These are phyloP conservation scores for Grallaria varia DNA, from an alignment of 2,113 vertebrate species.

Conservation along the genomic window DNA sequence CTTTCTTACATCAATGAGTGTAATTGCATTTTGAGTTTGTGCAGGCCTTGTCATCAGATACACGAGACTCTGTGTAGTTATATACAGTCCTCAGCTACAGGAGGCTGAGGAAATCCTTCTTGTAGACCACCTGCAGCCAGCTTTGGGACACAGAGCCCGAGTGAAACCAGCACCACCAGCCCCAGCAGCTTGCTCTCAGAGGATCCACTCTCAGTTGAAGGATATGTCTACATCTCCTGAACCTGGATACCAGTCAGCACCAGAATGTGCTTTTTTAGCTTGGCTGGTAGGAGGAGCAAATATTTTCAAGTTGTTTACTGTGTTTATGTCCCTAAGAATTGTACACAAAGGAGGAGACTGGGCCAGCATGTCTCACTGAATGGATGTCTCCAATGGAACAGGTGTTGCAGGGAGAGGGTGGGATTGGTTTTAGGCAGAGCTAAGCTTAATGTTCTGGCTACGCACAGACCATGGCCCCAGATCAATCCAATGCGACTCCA, in stretches of 20 bases:
- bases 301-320: not conserved
- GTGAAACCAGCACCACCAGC: not conserved
- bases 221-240: not conserved
- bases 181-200: not conserved
- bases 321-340: not conserved
- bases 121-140: not conserved
- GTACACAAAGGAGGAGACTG: not conserved
- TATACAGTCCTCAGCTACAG: not conserved
- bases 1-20: not conserved
- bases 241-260: not conserved
- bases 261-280: not conserved
- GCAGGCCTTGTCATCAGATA: not conserved
- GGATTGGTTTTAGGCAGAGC: not conserved
- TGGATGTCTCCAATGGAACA: not conserved
- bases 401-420: not conserved
- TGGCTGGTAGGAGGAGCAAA: not conserved
- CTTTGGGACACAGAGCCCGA: not conserved
- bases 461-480: not conserved
- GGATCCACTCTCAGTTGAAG: not conserved
- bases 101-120: not conserved
- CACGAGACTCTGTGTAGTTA: not conserved
- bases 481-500: accelerated
- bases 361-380: no score
- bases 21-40: not conserved
- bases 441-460: not conserved